These are phyloP conservation scores for Micropoecilia bifurca DNA, from an alignment of 2,797 vertebrate species.

Conservation along the genomic window DNA sequence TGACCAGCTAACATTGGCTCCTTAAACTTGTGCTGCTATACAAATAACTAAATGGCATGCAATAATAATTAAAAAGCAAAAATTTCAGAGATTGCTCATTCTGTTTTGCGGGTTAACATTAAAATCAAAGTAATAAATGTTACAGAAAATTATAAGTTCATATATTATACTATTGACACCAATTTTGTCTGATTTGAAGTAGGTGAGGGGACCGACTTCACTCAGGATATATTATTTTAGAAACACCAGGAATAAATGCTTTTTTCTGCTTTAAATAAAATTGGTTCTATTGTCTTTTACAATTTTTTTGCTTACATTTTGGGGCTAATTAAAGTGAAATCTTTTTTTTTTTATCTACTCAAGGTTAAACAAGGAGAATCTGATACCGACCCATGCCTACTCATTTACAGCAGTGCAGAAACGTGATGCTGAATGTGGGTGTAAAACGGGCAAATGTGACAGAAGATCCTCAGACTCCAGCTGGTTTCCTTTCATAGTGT, in stretches of 20 bases:
- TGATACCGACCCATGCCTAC: conserved; percentile 1
- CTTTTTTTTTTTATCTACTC: background rate
- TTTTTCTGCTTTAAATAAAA: background rate
- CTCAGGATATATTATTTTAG: background rate
- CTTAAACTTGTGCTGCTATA: background rate
- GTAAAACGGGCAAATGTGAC: conserved; percentile 27
- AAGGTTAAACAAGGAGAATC: conserved; percentile 1
- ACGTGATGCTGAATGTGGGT: background rate
- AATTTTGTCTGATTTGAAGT: too few species aligned
- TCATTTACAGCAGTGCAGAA: conserved; percentile 2
- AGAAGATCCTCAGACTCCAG: conserved; percentile 24
- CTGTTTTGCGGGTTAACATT: background rate
- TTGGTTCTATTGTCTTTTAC: background rate
- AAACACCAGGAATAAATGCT: background rate
- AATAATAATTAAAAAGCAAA: background rate
- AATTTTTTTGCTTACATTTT: background rate
- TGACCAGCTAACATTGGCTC: background rate
- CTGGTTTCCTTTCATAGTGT: conserved; percentile 43
- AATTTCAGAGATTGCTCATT: background rate
- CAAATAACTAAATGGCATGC: background rate
- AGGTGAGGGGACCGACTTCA: too few species aligned
- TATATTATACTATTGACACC: too few species aligned
- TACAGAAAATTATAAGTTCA: background rate
- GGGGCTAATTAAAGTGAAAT: background rate
- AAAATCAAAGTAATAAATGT: background rate